Conservation (phyloP, 2,797 vertebrate species). For the Megaceryle alcyon region DNA sequence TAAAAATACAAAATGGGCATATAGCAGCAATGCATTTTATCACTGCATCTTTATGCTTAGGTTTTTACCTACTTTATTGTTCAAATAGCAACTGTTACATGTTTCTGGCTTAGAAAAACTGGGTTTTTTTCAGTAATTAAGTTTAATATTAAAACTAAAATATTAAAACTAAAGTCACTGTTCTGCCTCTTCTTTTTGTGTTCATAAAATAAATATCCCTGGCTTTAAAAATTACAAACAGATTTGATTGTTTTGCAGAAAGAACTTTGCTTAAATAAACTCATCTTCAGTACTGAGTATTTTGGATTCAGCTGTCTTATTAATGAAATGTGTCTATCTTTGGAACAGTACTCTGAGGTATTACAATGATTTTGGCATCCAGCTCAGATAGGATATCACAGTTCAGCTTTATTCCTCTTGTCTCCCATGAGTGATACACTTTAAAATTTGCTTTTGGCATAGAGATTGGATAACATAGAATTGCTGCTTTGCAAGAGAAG, state of each 20-base stretch:
- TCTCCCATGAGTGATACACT: fast-evolving
- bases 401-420: background rate
- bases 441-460: background rate
- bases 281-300: background rate
- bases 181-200: background rate
- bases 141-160: background rate
- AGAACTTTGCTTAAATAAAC: background rate
- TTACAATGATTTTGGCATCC: background rate
- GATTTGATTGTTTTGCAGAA: background rate
- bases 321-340: background rate
- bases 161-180: background rate
- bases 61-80: background rate
- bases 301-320: background rate
- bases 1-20: background rate
- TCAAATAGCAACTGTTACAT: background rate
- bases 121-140: too few species aligned
- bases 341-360: background rate
- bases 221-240: background rate
- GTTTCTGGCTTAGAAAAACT: background rate
- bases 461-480: background rate
- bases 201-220: background rate
- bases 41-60: background rate
- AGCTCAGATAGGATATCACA: background rate
- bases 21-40: background rate
- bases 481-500: background rate